Percentiles rank a stretch among this genome's conserved stretches.
Conservation (phyloP, 2,113 vertebrate species). For the Propithecus coquereli region DNA sequence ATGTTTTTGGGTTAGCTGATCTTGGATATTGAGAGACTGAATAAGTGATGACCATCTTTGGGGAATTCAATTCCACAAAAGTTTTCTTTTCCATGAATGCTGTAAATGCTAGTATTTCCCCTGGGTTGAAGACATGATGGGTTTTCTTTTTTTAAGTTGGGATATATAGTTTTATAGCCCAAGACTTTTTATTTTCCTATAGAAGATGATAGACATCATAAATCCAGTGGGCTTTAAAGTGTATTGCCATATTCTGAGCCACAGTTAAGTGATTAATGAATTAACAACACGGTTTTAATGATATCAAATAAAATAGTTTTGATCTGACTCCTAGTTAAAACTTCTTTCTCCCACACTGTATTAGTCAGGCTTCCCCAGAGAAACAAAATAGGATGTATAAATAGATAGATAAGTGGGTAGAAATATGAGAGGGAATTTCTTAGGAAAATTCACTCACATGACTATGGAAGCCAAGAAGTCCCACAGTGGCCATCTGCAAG, state of each 20-base stretch:
- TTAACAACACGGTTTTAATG: not conserved
- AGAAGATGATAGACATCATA: not conserved
- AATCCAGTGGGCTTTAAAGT: not conserved
- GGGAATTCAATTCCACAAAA: not conserved
- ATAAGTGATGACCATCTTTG: not conserved
- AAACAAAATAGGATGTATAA: not conserved
- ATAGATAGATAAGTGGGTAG: not conserved
- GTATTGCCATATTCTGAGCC: not conserved
- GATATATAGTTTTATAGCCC: not conserved
- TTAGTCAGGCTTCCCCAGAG: not conserved
- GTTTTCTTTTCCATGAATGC: not conserved
- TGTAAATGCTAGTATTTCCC: not conserved
- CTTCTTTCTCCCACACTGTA: not conserved
- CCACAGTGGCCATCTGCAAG: too few relatives aligned
- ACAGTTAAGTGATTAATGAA: not conserved
- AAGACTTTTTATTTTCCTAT: not conserved
- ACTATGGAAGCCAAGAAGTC: not conserved
- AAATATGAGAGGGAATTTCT: not conserved
- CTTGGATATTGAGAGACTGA: not conserved
- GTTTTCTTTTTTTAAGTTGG: not conserved
- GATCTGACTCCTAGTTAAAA: not conserved
- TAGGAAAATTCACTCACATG: not conserved
- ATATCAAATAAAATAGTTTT: not conserved
- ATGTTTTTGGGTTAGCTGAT: not conserved
- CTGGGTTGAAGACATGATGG: not conserved